Percentiles rank a stretch among this genome's conserved stretches.
Evolutionary conservation across 2,888 invertebrate genomes (phyloP).

Genomic region (Rhodophaea formosa): DNA sequence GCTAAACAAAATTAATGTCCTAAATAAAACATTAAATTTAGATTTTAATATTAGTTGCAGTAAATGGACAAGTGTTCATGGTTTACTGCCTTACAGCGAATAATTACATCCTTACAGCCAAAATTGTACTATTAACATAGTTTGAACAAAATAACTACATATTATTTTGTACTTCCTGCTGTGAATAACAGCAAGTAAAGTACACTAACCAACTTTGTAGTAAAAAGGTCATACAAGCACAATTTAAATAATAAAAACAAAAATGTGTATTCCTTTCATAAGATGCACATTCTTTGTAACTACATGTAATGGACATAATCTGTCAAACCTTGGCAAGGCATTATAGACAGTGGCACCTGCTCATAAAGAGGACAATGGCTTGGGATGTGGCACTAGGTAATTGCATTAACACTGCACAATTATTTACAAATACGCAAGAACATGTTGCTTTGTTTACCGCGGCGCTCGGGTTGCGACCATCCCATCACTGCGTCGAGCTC

Average conservation of each 20-base stretch:
- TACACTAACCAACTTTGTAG: background rate
- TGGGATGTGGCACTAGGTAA: constrained; percentile 12
- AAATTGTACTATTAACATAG: too few relatives aligned
- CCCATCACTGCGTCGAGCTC: constrained; percentile 29
- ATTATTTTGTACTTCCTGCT: background rate
- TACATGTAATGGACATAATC: constrained; percentile 3
- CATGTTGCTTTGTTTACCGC: constrained; percentile 67
- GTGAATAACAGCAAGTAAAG: background rate
- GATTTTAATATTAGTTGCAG: too few relatives aligned
- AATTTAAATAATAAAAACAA: background rate
- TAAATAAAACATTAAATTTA: too few relatives aligned
- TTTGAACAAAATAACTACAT: too few relatives aligned
- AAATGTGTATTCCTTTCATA: constrained; percentile 24
- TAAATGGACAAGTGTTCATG: too few relatives aligned
- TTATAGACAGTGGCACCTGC: constrained; percentile 15
- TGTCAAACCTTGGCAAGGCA: constrained; percentile 19
- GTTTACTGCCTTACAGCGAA: too few relatives aligned
- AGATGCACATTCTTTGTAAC: background rate
- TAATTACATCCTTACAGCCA: too few relatives aligned
- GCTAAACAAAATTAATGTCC: too few relatives aligned
- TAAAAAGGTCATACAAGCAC: background rate
- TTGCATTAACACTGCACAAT: constrained; percentile 24
- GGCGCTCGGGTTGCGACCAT: constrained; percentile 36
- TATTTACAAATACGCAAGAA: constrained; percentile 58
- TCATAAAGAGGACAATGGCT: constrained; percentile 24